A percentile compares a stretch with the other conserved stretches of the same genome.
These are phyloP conservation scores for Vanessa tameamea DNA, from an alignment of 1,140 invertebrate genomes.

Conservation along the genomic window DNA sequence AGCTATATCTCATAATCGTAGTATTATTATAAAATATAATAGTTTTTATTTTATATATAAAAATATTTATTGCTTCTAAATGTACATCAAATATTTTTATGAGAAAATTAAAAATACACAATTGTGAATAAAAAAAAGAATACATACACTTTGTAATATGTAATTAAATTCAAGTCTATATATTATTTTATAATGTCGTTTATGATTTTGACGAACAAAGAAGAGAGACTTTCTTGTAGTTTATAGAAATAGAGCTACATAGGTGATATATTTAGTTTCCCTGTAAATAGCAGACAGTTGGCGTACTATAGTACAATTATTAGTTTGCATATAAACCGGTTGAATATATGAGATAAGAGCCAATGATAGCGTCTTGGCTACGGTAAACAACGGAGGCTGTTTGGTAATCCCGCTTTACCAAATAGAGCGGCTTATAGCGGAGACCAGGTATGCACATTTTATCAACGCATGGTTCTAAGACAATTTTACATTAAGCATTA, in stretches of 20 bases:
- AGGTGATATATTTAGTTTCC: not conserved
- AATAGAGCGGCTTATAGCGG: conserved; percentile 19
- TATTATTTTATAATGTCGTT: no score
- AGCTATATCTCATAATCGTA: no score
- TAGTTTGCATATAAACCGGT: not conserved
- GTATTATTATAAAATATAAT: no score
- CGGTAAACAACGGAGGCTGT: conserved; percentile 18
- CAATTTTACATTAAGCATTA: no score
- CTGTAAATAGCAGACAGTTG: not conserved
- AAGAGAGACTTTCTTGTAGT: not conserved
- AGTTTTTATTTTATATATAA: no score
- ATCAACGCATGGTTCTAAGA: not conserved
- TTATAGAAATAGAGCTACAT: not conserved
- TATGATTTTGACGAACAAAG: not conserved
- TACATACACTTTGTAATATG: not conserved
- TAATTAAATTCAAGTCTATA: no score
- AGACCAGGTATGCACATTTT: conserved; percentile 10
- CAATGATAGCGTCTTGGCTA: conserved; percentile 19
- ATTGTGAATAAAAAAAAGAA: not conserved
- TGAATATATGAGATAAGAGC: conserved; percentile 19
- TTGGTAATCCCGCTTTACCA: conserved; percentile 22
- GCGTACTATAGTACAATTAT: not conserved
- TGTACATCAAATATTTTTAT: no score
- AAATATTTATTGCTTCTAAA: no score
- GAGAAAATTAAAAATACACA: no score